Percentiles rank a stretch among this genome's conserved stretches.
Evolutionary conservation across 2,888 invertebrate genomes (phyloP).

Genomic region (Meganola albula): DNA sequence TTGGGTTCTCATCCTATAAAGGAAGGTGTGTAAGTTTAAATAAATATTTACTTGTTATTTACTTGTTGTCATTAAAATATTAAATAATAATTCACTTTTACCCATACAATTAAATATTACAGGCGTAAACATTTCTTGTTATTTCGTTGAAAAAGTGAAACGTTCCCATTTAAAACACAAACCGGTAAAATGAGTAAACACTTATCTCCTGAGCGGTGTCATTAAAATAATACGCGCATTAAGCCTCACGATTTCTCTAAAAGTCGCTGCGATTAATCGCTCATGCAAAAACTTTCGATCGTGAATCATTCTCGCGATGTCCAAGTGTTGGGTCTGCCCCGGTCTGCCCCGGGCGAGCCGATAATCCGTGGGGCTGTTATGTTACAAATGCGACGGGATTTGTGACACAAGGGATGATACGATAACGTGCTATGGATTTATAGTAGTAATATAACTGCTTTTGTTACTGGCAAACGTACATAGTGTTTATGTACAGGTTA

Average conservation of each 20-base stretch:
- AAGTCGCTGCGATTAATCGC: constrained; percentile 60
- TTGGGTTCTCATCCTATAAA: too few species aligned
- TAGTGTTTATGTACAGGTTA: too few species aligned
- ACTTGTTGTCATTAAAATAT: too few species aligned
- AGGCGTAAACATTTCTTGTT: too few species aligned
- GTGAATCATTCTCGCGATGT: constrained; percentile 73
- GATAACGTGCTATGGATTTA: constrained; percentile 37
- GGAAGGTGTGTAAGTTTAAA: too few species aligned
- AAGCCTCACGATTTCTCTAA: constrained; percentile 38
- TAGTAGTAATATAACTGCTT: too few species aligned
- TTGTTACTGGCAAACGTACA: too few species aligned
- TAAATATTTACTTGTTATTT: too few species aligned
- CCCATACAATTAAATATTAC: too few species aligned
- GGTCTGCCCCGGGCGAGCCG: constrained; percentile 45
- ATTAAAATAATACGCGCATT: constrained; percentile 32
- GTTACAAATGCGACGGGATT: constrained; percentile 60
- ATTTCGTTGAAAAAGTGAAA: constrained; percentile 8
- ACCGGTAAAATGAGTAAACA: constrained; percentile 24
- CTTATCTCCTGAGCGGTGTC: constrained; percentile 27
- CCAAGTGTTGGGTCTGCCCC: constrained; percentile 34
- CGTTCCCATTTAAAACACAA: constrained; percentile 24
- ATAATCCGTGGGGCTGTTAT: constrained; percentile 47
- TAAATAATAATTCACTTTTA: too few species aligned
- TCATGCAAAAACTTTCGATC: constrained; percentile 64
- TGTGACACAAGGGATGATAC: constrained; percentile 41